Conservation (phyloP, 2,888 invertebrate genomes). For the Erebia epiphron region DNA sequence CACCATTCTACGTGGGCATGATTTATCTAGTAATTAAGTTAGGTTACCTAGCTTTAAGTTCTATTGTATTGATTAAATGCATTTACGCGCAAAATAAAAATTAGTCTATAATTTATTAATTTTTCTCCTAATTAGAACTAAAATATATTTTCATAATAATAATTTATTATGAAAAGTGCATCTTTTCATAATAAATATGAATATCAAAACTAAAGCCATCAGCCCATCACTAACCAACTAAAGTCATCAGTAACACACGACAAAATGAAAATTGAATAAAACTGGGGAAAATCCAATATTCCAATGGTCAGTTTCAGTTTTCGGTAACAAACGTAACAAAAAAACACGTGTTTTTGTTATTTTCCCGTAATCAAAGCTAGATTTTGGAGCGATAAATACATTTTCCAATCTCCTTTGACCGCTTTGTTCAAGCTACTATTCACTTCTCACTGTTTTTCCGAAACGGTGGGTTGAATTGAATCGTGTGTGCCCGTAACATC, state of each 20-base stretch:
- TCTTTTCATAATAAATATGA: too few species aligned
- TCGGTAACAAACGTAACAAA: conserved; percentile 21
- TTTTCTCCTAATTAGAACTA: too few species aligned
- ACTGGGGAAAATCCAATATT: conserved; percentile 13
- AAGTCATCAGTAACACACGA: not conserved
- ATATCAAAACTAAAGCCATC: too few species aligned
- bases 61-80: too few species aligned
- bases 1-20: too few species aligned
- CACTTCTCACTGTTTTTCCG: conserved; percentile 40
- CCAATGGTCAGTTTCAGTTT: conserved; percentile 1
- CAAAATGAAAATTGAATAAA: not conserved
- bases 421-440: conserved; percentile 39
- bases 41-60: too few species aligned
- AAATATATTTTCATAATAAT: too few species aligned
- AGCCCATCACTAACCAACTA: too few species aligned
- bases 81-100: too few species aligned
- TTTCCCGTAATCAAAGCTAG: conserved; percentile 44
- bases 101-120: too few species aligned
- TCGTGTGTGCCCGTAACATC: conserved; percentile 18
- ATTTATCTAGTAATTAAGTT: too few species aligned
- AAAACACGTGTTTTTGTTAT: conserved; percentile 31
- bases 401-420: conserved; percentile 46
- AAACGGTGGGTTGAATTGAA: conserved; percentile 38
- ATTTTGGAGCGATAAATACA: conserved; percentile 42
- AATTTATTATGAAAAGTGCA: too few species aligned